Percentiles rank a stretch among this genome's conserved stretches.
These are phyloP conservation scores for Cherax quadricarinatus DNA, from an alignment of 1,140 invertebrate species.

Conservation along the genomic window DNA sequence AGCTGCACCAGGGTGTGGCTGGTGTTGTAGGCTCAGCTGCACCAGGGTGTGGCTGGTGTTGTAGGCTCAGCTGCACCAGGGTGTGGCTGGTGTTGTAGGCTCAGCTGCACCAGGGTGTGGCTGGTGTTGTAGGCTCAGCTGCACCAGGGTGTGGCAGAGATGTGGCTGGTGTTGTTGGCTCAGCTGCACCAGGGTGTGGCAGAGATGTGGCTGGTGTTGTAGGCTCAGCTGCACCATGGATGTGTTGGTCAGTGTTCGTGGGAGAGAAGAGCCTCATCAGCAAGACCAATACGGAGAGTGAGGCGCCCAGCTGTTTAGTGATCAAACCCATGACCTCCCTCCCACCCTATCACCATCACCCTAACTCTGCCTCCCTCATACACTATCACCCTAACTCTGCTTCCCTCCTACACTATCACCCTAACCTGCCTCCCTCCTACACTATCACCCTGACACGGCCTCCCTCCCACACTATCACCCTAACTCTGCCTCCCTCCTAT, in stretches of 20 bases:
- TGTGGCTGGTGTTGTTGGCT: no score
- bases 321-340: conserved; percentile 45
- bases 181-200: not conserved
- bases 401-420: not conserved
- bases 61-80: no score
- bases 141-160: not conserved
- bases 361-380: not conserved
- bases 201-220: not conserved
- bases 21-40: no score
- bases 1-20: no score
- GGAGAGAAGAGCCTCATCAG: conserved; percentile 42
- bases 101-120: no score
- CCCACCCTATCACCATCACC: not conserved
- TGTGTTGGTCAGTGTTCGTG: not conserved
- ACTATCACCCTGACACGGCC: not conserved
- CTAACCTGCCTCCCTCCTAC: not conserved
- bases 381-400: no score
- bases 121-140: no score
- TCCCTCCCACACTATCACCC: not conserved
- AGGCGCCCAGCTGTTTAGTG: conserved; percentile 54
- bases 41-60: no score
- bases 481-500: not conserved
- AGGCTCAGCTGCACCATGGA: not conserved
- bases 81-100: no score
- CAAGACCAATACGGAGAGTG: conserved; percentile 54